A percentile compares a stretch with the other conserved stretches of the same genome.
Conservation (phyloP, 2,797 vertebrate genomes). For the Sternotherus odoratus region DNA sequence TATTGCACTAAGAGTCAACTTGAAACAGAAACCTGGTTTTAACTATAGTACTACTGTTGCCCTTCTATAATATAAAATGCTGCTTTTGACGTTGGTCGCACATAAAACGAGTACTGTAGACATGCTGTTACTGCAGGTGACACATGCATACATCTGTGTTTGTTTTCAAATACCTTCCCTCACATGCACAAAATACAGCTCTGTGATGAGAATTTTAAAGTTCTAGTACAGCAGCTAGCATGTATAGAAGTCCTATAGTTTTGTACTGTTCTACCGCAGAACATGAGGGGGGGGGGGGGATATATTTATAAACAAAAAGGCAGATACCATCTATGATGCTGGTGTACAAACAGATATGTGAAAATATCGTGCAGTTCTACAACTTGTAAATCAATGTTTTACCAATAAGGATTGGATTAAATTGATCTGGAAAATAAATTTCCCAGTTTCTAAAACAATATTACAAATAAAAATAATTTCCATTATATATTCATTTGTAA, state of each 20-base stretch:
- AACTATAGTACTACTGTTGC: background rate
- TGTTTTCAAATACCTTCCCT: background rate
- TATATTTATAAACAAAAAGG: background rate
- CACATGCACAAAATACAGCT: background rate
- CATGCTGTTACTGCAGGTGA: background rate
- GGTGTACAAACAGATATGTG: background rate
- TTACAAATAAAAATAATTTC: background rate
- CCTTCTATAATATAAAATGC: background rate
- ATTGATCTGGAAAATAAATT: background rate
- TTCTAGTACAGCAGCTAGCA: background rate
- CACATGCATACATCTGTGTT: background rate
- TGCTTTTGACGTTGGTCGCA: background rate
- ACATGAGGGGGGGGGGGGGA: background rate
- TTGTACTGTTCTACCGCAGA: background rate
- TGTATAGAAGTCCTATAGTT: background rate
- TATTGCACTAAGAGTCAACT: background rate
- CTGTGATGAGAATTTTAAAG: background rate
- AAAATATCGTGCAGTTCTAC: background rate
- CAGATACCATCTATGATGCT: background rate
- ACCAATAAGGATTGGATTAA: background rate
- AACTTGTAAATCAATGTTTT: background rate
- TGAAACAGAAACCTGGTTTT: background rate
- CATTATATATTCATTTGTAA: background rate
- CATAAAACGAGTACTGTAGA: background rate
- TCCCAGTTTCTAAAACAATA: background rate